A percentile compares a stretch with the other conserved stretches of the same genome.
Evolutionary conservation across 2,888 invertebrate species (phyloP).

Genomic region (Oscheius sp.): DNA sequence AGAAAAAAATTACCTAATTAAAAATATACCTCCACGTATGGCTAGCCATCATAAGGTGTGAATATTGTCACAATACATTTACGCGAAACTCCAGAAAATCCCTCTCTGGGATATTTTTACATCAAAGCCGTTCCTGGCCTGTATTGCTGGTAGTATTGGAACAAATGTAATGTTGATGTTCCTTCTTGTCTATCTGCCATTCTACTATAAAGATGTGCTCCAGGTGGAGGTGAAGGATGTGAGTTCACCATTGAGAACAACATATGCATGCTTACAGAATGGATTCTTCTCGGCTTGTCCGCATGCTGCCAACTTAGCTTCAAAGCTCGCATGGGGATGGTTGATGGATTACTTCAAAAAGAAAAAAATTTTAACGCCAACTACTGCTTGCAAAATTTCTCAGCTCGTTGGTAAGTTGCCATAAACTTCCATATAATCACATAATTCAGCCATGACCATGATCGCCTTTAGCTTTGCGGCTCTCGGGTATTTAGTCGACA

Average conservation of each 20-base stretch:
- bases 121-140: constrained; percentile 38
- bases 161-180: constrained; percentile 60
- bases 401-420: constrained; percentile 50
- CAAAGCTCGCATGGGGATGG: constrained; percentile 62
- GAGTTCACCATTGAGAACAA: too few species aligned
- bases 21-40: constrained; percentile 35
- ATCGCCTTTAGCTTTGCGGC: constrained; percentile 10
- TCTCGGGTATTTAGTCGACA: constrained; percentile 36
- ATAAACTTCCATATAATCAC: not conserved
- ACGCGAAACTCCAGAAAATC: constrained; percentile 38
- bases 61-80: too few species aligned
- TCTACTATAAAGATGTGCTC: constrained; percentile 67
- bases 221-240: constrained; percentile 54
- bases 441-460: constrained; percentile 16
- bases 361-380: constrained; percentile 47
- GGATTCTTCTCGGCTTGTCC: constrained; percentile 63
- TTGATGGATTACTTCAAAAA: constrained; percentile 57
- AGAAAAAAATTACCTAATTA: constrained; percentile 53
- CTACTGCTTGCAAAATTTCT: constrained; percentile 59
- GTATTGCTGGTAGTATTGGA: constrained; percentile 50
- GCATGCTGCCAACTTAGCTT: constrained; percentile 50
- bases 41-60: constrained; percentile 1
- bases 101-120: constrained; percentile 51
- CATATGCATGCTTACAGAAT: too few species aligned
- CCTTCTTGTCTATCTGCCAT: constrained; percentile 63